Conservation (phyloP, 1,140 invertebrate genomes). For the Meloidogyne exigua region DNA sequence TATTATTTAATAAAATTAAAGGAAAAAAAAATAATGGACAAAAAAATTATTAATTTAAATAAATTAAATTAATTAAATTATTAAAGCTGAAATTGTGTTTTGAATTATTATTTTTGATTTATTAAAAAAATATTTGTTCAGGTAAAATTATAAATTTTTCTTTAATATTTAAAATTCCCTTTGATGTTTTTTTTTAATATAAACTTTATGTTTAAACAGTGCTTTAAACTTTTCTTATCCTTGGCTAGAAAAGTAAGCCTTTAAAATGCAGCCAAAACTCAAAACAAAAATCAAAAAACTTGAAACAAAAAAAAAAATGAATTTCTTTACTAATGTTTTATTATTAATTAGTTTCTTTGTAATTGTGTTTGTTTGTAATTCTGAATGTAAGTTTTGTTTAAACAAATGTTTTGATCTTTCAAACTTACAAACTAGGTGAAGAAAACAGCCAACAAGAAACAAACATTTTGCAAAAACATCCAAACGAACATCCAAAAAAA, state of each 20-base stretch:
- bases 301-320: background rate
- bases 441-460: background rate
- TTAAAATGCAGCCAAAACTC: conserved; percentile 5
- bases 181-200: too few species aligned
- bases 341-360: background rate
- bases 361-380: background rate
- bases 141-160: too few species aligned
- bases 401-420: background rate
- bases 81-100: too few species aligned
- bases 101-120: too few species aligned
- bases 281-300: conserved; percentile 6
- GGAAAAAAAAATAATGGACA: too few species aligned
- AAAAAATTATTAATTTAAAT: too few species aligned
- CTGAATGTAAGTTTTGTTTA: background rate
- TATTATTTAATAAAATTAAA: too few species aligned
- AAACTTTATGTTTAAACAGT: background rate
- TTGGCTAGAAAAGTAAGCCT: background rate
- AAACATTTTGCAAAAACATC: background rate
- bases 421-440: too few species aligned
- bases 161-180: background rate
- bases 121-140: too few species aligned
- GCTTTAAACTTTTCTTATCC: background rate
- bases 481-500: background rate
- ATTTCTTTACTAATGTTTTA: background rate
- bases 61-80: too few species aligned